Evolutionary conservation across 2,113 vertebrate species (phyloP), one percentile per base, ranked within the genome.

Genomic region (Mirza zaza): DNA sequence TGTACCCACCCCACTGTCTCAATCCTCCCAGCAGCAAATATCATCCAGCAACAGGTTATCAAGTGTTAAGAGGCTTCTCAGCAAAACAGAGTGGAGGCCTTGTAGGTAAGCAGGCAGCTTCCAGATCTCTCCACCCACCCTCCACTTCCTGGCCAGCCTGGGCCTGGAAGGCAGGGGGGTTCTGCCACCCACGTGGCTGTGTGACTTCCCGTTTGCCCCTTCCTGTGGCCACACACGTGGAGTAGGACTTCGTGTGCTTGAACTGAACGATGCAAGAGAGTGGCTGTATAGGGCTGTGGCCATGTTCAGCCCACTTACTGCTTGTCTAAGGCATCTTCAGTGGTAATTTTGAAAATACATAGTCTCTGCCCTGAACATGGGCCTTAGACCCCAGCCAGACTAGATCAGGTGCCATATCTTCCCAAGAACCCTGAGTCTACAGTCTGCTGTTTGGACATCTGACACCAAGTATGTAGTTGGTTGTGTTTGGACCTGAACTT

Each of bases 221-320:
- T 91, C 57, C 88, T 45, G 52, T 6, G 48, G 68, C 57, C 34
- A 50, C 12, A 21, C 36, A 57, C 59, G 0, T 13, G 83, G 67
- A 11, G 5, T 21, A 6, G 8, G 39, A 8, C 21, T 61, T 84
- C 42, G 79, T 34, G 45, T 5, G 48, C 68, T 70, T 6, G 29
- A 23, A 13, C 36, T 42, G 50, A 2, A 0, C 6, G 82, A 61
- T 18, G 6, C 8, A 5, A 32, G 36, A 29, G 17, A 13, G 3
- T 42, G 5, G 15, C 8, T 0, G 12, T 4, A 0, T 0, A 29
- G 39, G 39, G 50, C 5, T 1, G 45, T 52, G 11, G 79, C 23
- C 42, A 1, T 0, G 11, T 4, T 15, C 4, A 6, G 4, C 4
- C 68, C 29, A 0, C 25, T 25, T 13, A 8, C 10, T 11, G 15